These are phyloP conservation scores for Brachyopa scutellaris DNA, from an alignment of 2,888 invertebrate genomes.

Conservation along the genomic window DNA sequence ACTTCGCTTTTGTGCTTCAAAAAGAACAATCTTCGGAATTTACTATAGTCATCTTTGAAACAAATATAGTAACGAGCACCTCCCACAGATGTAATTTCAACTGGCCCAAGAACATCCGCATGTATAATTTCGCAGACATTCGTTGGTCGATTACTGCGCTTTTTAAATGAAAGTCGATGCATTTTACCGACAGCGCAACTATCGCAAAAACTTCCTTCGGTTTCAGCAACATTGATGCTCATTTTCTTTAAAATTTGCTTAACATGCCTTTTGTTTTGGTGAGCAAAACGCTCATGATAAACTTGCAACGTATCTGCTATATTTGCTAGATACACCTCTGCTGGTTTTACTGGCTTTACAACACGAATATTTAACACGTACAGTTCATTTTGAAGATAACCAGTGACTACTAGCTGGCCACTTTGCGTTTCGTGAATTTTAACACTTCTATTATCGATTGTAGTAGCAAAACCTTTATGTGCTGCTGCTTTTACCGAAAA, in stretches of 20 bases:
- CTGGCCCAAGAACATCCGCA: conserved; percentile 31
- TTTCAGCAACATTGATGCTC: conserved; percentile 2
- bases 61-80: conserved; percentile 17
- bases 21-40: conserved; percentile 25
- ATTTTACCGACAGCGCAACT: conserved; percentile 42
- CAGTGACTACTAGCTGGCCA: not conserved
- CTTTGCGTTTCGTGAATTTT: not conserved
- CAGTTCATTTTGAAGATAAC: conserved; percentile 30
- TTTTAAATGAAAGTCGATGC: conserved; percentile 41
- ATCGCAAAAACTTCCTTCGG: conserved; percentile 27
- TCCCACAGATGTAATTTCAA: conserved; percentile 34
- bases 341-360: conserved; percentile 6
- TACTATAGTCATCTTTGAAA: conserved; percentile 38
- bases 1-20: conserved; percentile 20
- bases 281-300: conserved; percentile 18
- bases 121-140: conserved; percentile 1
- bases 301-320: conserved; percentile 3
- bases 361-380: conserved; percentile 41
- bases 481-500: conserved; percentile 30
- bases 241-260: not conserved
- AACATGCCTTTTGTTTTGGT: conserved; percentile 13
- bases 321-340: conserved; percentile 12
- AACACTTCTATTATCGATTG: not conserved
- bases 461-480: conserved; percentile 16
- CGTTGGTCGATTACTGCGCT: conserved; percentile 26